Percentiles rank a stretch among this genome's conserved stretches.
Conservation (phyloP, 1,140 invertebrate species). For the Bombus terrestris region DNA sequence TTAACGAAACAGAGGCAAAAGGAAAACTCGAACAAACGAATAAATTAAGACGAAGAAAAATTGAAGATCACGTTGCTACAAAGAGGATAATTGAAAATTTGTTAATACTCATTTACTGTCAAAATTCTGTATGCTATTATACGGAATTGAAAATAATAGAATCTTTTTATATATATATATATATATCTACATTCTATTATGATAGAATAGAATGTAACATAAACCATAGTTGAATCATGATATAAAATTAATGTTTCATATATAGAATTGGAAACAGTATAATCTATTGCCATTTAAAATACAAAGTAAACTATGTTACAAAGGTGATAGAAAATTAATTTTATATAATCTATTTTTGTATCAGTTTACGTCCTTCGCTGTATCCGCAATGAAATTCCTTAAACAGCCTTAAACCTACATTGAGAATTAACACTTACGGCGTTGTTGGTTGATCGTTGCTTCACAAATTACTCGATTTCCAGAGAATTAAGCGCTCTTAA, state of each 20-base stretch:
- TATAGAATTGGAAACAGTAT: too few species aligned
- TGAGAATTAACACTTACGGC: constrained; percentile 1
- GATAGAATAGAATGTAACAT: neutral
- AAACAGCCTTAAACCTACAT: neutral
- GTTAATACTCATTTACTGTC: neutral
- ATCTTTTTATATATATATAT: too few species aligned
- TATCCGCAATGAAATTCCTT: neutral
- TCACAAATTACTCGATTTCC: constrained; percentile 7
- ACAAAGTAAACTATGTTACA: too few species aligned
- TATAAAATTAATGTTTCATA: neutral
- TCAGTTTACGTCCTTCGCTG: neutral
- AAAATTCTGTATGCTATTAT: too few species aligned
- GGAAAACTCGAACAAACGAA: neutral
- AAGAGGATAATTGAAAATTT: neutral
- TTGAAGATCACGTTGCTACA: neutral
- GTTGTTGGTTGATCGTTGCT: neutral
- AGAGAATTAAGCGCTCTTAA: constrained; percentile 23
- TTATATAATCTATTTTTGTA: neutral
- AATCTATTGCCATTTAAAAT: too few species aligned
- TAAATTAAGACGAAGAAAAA: neutral
- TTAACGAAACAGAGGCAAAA: neutral
- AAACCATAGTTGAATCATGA: neutral
- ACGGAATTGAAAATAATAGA: too few species aligned
- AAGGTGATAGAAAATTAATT: neutral
- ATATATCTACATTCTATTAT: neutral